A percentile compares a stretch with the other conserved stretches of the same genome.
Conservation (phyloP, 1,140 invertebrate species). For the Ostrea edulis region DNA sequence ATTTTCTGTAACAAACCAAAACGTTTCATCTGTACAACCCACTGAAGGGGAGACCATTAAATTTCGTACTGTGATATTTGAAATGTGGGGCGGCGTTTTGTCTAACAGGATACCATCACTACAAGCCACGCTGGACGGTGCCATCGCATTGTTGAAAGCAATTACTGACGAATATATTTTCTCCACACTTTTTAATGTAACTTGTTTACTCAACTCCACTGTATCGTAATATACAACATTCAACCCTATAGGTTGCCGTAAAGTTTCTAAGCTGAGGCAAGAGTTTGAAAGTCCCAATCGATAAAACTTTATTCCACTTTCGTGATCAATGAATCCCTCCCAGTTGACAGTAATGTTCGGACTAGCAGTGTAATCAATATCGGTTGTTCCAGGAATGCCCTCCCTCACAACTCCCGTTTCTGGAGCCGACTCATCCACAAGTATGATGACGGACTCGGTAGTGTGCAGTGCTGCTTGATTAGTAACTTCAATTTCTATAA, state of each 20-base stretch:
- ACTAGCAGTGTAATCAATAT: slow-evolving; percentile 61
- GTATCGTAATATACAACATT: slow-evolving; percentile 13
- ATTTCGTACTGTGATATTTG: slow-evolving; percentile 53
- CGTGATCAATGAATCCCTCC: slow-evolving; percentile 64
- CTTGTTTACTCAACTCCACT: neutral
- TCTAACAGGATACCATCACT: slow-evolving; percentile 65
- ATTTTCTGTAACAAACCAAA: slow-evolving; percentile 59
- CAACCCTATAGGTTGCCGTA: neutral
- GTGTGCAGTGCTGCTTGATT: slow-evolving; percentile 54
- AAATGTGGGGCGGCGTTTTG: slow-evolving; percentile 56
- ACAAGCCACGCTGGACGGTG: slow-evolving; percentile 59
- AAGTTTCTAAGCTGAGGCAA: slow-evolving; percentile 54
- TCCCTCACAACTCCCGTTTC: slow-evolving; percentile 59
- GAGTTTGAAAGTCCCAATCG: slow-evolving; percentile 47
- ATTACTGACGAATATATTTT: slow-evolving; percentile 58
- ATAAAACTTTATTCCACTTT: slow-evolving; percentile 63
- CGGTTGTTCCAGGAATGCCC: slow-evolving; percentile 47
- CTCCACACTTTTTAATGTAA: neutral
- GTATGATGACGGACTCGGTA: slow-evolving; percentile 55
- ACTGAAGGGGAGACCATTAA: slow-evolving; percentile 40
- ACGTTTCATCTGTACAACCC: slow-evolving; percentile 49
- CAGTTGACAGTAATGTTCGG: slow-evolving; percentile 49
- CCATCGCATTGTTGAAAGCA: slow-evolving; percentile 66
- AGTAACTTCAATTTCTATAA: slow-evolving; percentile 5
- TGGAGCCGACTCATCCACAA: slow-evolving; percentile 65